Base-by-base conservation (phyloP, 2,797 vertebrate species). In the Tenualosa thibaudeaui region DNA sequence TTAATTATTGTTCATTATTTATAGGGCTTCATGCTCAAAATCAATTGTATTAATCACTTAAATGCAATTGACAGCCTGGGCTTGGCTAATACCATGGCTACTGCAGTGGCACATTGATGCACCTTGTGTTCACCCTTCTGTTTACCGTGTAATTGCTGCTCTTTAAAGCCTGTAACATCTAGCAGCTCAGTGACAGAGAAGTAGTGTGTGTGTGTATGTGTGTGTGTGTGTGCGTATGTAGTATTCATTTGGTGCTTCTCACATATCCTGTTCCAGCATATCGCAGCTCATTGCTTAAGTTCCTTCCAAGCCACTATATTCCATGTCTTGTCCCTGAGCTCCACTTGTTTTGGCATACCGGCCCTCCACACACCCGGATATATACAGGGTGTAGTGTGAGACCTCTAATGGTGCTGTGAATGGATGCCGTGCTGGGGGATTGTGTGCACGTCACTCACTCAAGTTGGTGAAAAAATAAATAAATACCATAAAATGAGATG, bases 1-100 rank as follows among this genome's bases (percentile, higher is more conserved):
- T 94, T 93, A 94, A 94, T 95, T 94, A 92, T 88, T 87, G 89
- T 94, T 92, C 91, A 93, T 94, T 93, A 94, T 94, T 93, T 87
- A 94, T 91, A 88, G 82, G 84, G 82, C 85, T 90, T 88, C 88
- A 91, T 82, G 86, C 90, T 85, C 86, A 83, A 84, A 90, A 89
- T 87, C 71, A 84, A 90, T 86, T 89, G 85, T 86, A 87, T 88
- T 92, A 89, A 87, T 91, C 84, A 71, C 4, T 84, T 75, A 75
- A 75, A 75, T 75, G 75, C 88, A 91, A 90, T 91, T 86, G 85
- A 53, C 62, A 54, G 84, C 43, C 51, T 85, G 85, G 83, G 87
- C 88, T 89, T 90, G 89, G 81, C 37, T 89, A 68, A 88, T 86
- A 3, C 81, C 19, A 82, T 75, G 58, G 68, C 68, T 75, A 31